Conservation (phyloP, 2,113 vertebrate species). For the Lampris megalopsis region DNA sequence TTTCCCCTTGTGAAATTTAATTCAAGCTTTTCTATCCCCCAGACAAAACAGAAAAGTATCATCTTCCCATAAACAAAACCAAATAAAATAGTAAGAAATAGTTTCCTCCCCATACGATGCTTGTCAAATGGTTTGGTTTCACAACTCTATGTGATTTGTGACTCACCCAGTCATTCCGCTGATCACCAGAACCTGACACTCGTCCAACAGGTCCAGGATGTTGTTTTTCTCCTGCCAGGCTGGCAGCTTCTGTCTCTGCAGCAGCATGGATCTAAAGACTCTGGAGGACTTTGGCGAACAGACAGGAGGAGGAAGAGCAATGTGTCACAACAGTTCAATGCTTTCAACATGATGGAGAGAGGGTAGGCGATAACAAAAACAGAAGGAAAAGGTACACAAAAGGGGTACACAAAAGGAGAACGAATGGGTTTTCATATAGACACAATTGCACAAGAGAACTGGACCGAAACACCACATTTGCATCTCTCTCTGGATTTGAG, state of each 20-base stretch:
- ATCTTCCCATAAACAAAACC: neutral
- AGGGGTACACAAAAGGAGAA: too few species aligned
- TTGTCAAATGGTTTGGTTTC: neutral
- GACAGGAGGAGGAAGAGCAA: neutral
- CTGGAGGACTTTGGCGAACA: conserved; percentile 84
- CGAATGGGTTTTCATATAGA: too few species aligned
- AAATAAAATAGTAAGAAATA: neutral
- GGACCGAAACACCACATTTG: too few species aligned
- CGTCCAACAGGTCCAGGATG: conserved; percentile 85
- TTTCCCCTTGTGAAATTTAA: too few species aligned
- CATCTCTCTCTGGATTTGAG: too few species aligned
- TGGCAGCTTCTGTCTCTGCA: conserved; percentile 92
- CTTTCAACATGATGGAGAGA: neutral
- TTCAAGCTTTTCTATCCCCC: too few species aligned
- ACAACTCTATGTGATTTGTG: neutral
- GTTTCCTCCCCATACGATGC: neutral
- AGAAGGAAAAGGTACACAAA: too few species aligned
- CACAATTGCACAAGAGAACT: too few species aligned
- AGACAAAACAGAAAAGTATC: too few species aligned
- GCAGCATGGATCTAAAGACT: conserved; percentile 88
- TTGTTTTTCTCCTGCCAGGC: conserved; percentile 90
- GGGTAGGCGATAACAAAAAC: too few species aligned
- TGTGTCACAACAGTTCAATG: neutral
- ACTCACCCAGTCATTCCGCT: conserved; percentile 98
- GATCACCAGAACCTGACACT: conserved; percentile 92